Conservation (phyloP, 2,113 vertebrate genomes). For the Odontesthes bonariensis region DNA sequence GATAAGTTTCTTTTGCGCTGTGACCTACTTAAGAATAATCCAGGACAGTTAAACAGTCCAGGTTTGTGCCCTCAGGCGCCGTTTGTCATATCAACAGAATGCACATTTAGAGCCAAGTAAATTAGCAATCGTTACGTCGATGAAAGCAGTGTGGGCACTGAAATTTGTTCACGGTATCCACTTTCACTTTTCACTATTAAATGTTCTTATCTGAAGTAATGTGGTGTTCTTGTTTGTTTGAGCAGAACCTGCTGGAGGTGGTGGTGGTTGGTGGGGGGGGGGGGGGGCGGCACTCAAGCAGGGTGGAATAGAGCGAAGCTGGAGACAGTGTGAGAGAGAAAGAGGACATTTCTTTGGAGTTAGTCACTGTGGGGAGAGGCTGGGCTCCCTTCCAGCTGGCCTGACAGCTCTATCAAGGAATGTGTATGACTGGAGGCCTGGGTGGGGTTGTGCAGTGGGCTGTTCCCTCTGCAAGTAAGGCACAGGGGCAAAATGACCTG, state of each 20-base stretch:
- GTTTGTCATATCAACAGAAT: background rate
- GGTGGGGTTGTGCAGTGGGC: conserved; percentile 76
- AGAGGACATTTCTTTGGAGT: conserved; percentile 83
- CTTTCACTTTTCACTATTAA: background rate
- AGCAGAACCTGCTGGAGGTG: conserved; percentile 41
- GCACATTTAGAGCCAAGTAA: conserved; percentile 2
- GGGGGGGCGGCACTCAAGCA: conserved; percentile 25
- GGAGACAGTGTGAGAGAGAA: conserved; percentile 57
- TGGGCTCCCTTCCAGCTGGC: conserved; percentile 84
- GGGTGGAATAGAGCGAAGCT: conserved; percentile 53
- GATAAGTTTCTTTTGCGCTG: conserved; percentile 20
- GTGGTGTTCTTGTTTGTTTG: conserved; percentile 57
- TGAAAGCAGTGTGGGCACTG: background rate
- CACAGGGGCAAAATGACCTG: conserved; percentile 28
- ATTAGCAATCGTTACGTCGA: background rate
- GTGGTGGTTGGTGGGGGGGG: conserved; percentile 7
- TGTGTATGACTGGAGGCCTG: conserved; percentile 84
- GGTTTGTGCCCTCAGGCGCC: conserved; percentile 1
- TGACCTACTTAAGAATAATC: conserved; percentile 20
- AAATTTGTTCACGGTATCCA: background rate
- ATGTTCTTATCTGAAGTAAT: conserved; percentile 21
- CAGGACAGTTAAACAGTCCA: conserved; percentile 15
- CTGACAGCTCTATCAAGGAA: conserved; percentile 83
- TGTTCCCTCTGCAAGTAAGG: conserved; percentile 58
- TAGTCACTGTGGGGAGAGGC: conserved; percentile 83